Evolutionary conservation across 2,797 vertebrate species (phyloP).

Genomic region (Epinephelus coioides): DNA sequence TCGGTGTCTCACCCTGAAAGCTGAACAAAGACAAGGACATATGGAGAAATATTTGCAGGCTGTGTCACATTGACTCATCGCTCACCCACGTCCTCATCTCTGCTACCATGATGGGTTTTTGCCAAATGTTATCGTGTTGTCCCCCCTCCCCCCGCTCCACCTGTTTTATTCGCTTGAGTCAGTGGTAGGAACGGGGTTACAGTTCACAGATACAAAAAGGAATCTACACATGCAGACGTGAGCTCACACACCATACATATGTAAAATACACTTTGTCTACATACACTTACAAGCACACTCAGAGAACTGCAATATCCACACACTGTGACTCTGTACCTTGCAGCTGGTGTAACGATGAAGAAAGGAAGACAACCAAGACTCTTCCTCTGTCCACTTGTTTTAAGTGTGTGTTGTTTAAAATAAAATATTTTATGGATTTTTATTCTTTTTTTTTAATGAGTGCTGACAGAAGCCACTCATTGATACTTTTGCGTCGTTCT

Average conservation of each 20-base stretch:
- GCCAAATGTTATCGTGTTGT: slow-evolving; percentile 69
- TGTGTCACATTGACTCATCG: slow-evolving; percentile 70
- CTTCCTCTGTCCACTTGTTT: slow-evolving; percentile 86
- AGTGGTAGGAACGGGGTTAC: slow-evolving; percentile 55
- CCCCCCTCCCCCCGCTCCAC: neutral
- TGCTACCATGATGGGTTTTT: slow-evolving; percentile 53
- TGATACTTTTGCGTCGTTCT: slow-evolving; percentile 48
- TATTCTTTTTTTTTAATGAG: slow-evolving; percentile 90
- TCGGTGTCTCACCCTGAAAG: slow-evolving; percentile 63
- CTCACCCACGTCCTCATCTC: slow-evolving; percentile 63
- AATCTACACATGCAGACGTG: slow-evolving; percentile 53
- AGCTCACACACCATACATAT: slow-evolving; percentile 49
- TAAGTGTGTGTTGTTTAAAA: slow-evolving; percentile 93
- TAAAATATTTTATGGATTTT: slow-evolving; percentile 96
- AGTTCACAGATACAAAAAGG: slow-evolving; percentile 58
- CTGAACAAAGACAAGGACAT: slow-evolving; percentile 74
- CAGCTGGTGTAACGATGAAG: slow-evolving; percentile 53
- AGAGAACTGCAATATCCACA: slow-evolving; percentile 53
- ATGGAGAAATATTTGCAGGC: slow-evolving; percentile 63
- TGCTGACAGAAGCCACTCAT: slow-evolving; percentile 52
- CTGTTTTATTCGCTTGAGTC: slow-evolving; percentile 67
- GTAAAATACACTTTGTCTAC: slow-evolving; percentile 55
- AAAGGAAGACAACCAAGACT: slow-evolving; percentile 70
- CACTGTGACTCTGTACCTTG: slow-evolving; percentile 60
- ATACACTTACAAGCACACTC: slow-evolving; percentile 29